phyloP scores from a whole-genome alignment of 2,113 vertebrate genomes.

The Mesocricetus auratus region DNA sequence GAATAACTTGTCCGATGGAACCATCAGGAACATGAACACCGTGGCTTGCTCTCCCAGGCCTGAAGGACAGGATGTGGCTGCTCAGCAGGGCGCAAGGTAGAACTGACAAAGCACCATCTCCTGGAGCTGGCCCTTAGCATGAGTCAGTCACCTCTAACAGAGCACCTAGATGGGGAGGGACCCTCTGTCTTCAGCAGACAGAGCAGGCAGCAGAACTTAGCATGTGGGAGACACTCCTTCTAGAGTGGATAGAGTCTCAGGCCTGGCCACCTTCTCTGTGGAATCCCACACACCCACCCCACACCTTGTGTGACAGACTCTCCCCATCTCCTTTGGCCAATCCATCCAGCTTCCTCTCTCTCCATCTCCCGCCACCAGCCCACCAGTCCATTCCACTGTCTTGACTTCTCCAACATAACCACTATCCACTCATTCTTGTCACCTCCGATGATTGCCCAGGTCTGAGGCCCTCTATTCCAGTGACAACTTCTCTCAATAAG shows the following conservation, averaged over 20 bases:
- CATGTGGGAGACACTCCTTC: background rate
- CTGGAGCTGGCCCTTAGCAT: background rate
- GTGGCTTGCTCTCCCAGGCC: background rate
- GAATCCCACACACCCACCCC: background rate
- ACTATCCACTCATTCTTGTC: background rate
- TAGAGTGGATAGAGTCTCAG: background rate
- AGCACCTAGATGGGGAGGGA: background rate
- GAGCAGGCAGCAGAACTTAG: background rate
- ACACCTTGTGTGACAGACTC: background rate
- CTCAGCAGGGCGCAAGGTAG: background rate
- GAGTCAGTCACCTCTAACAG: background rate
- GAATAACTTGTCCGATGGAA: background rate
- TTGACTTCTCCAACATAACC: background rate
- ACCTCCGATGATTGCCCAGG: background rate
- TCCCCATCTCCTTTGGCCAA: background rate
- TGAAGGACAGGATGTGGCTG: background rate
- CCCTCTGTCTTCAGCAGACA: fast-evolving
- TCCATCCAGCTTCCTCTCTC: background rate
- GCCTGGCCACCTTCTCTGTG: background rate
- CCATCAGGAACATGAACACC: background rate
- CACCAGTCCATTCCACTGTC: background rate
- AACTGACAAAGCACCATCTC: background rate
- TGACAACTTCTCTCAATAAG: background rate
- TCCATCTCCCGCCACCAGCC: background rate
- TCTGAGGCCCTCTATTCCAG: background rate